Base-by-base conservation (phyloP, 2,797 vertebrate genomes). In the Gouania willdenowi region DNA sequence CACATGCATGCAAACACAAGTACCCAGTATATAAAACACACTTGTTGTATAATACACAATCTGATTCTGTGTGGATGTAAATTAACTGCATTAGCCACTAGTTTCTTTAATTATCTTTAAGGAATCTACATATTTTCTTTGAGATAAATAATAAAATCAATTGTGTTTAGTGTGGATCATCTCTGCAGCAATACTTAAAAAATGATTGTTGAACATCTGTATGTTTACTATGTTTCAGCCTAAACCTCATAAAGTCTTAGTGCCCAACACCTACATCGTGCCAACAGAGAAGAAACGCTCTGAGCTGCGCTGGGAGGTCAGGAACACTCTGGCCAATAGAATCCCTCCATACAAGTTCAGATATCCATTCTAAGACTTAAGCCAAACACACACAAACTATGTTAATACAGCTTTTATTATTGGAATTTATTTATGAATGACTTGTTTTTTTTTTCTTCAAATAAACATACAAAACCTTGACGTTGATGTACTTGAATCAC, bases 251-350 rank as follows among this genome's bases (percentile, higher is more conserved):
- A 76, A 66, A 2, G 38, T 77, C 0, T 74, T 47, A 2, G 22
- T 82, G n/a, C 91, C 91, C 11, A 98, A 95, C 62, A 44, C 45
- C 2, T 97, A 96, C 17, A 6, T 72, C 0, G 89, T 93, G 12
- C 95, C 96, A 8, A 96, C 93, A 0, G 88, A 90, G 24, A 98
- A 98, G 78, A 93, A 92, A 39, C 84, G 95, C 1, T 89, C 87
- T 0, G 81, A 90, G 1, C 81, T 97, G 5, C 84, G 92, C 41
- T 96, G 91, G 91, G 75, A 86, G 28, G 69, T 95, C 59, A 88
- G 92, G 21, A 90, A 83, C 42, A 87, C 92, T 28, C 58, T 98
- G 50, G 93, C 93, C 36, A 82, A 83, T 1, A 84, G 89, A 0
- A 31, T 87, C 13, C 33, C 90, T 1, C 94, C 91, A 1, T 56